These are phyloP conservation scores for Ganaspis brasiliensis DNA, from an alignment of 2,888 invertebrate species.

Conservation along the genomic window DNA sequence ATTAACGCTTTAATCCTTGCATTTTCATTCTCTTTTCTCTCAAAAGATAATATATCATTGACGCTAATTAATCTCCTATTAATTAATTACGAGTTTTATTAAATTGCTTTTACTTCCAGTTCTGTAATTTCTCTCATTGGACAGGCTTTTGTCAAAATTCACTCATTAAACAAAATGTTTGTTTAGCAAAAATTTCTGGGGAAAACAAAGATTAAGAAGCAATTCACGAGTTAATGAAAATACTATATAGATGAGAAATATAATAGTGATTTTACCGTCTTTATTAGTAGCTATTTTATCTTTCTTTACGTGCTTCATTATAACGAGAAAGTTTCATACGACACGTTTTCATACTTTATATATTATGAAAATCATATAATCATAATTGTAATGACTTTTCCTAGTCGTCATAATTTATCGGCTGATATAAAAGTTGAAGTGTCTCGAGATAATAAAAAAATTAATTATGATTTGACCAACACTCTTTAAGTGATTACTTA, in stretches of 20 bases:
- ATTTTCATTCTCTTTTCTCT: neutral
- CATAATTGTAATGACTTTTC: neutral
- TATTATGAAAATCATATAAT: neutral
- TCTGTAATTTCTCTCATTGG: too few species aligned
- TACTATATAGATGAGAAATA: conserved; percentile 12
- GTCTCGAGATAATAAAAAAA: neutral
- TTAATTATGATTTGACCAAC: neutral
- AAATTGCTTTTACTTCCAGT: neutral
- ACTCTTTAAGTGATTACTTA: neutral
- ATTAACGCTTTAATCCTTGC: neutral
- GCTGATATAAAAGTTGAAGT: neutral
- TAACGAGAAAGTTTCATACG: conserved; percentile 3
- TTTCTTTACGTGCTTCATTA: neutral
- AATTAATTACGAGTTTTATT: conserved; percentile 4
- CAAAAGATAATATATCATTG: conserved; percentile 11
- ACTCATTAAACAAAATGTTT: neutral
- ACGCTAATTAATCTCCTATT: conserved; percentile 6
- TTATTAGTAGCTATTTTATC: conserved; percentile 20
- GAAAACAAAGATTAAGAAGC: too few species aligned
- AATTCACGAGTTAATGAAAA: neutral
- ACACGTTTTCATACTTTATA: conserved; percentile 1
- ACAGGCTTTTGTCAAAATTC: neutral
- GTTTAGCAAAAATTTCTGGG: neutral
- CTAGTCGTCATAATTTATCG: neutral
- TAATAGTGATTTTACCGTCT: conserved; percentile 11